Percentiles rank a stretch among this genome's conserved stretches.
phyloP scores from a whole-genome alignment of 2,888 invertebrate species.

The Automeris io region DNA sequence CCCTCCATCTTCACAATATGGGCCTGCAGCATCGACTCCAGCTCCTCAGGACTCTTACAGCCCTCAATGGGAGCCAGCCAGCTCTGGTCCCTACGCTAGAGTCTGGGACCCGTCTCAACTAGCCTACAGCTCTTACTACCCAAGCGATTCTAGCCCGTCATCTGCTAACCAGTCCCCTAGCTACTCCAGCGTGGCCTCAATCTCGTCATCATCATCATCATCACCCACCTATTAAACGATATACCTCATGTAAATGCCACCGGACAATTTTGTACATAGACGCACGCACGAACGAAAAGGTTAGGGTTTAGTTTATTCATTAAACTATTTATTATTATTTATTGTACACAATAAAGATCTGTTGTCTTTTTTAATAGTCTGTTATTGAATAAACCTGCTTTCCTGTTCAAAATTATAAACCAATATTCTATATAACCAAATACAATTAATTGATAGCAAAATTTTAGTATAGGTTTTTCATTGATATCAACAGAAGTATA shows the following conservation, averaged over 20 bases:
- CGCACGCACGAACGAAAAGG: constrained; percentile 53
- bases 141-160: constrained; percentile 77
- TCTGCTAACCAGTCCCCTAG: constrained; percentile 74
- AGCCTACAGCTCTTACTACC: constrained; percentile 84
- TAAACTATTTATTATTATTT: constrained; percentile 71
- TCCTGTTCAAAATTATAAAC: not conserved
- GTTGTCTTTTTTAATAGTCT: constrained; percentile 37
- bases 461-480: not conserved
- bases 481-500: not conserved
- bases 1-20: constrained; percentile 79
- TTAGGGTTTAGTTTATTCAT: constrained; percentile 61
- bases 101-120: constrained; percentile 85
- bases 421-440: not conserved
- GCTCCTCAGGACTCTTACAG: constrained; percentile 84
- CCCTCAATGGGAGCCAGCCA: constrained; percentile 83
- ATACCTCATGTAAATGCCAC: constrained; percentile 48
- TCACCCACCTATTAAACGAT: constrained; percentile 45
- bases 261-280: constrained; percentile 43
- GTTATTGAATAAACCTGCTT: constrained; percentile 11
- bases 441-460: not conserved
- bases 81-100: constrained; percentile 86
- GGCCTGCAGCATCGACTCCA: constrained; percentile 67
- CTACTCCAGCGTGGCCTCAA: constrained; percentile 67
- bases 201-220: constrained; percentile 52
- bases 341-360: constrained; percentile 66